Conservation (phyloP, 2,797 vertebrate genomes). For the Paratrypauchen microcephalus region DNA sequence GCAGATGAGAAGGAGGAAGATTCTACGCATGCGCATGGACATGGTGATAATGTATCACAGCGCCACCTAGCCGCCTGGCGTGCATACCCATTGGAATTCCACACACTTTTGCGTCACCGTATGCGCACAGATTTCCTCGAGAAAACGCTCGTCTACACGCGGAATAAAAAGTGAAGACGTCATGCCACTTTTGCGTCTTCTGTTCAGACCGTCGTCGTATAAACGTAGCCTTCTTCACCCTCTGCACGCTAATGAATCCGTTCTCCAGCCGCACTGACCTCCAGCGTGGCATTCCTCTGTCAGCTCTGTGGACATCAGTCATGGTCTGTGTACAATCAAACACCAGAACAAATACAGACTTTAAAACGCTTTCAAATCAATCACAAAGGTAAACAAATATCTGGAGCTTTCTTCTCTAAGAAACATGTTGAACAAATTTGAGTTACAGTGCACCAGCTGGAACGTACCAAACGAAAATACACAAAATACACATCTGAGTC, state of each 20-base stretch:
- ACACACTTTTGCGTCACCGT: too few species aligned
- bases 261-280: constrained; percentile 13
- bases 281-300: constrained; percentile 3
- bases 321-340: constrained; percentile 44
- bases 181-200: too few species aligned
- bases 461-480: constrained; percentile 16
- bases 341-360: constrained; percentile 28
- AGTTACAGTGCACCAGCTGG: constrained; percentile 22
- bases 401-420: constrained; percentile 45
- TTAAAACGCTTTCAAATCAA: constrained; percentile 40
- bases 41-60: too few species aligned
- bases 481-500: constrained; percentile 18
- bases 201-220: too few species aligned
- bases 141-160: too few species aligned
- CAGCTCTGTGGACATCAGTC: constrained; percentile 51
- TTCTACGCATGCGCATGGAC: too few species aligned
- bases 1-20: too few species aligned
- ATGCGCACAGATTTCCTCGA: too few species aligned
- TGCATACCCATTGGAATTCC: too few species aligned
- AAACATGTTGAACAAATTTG: constrained; percentile 44
- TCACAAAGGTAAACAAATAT: constrained; percentile 67
- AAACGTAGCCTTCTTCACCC: too few species aligned
- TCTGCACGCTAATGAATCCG: constrained; percentile 12
- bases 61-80: too few species aligned
- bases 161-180: too few species aligned